Conservation (phyloP, 1,140 invertebrate species). For the Drosophila biarmipes region DNA sequence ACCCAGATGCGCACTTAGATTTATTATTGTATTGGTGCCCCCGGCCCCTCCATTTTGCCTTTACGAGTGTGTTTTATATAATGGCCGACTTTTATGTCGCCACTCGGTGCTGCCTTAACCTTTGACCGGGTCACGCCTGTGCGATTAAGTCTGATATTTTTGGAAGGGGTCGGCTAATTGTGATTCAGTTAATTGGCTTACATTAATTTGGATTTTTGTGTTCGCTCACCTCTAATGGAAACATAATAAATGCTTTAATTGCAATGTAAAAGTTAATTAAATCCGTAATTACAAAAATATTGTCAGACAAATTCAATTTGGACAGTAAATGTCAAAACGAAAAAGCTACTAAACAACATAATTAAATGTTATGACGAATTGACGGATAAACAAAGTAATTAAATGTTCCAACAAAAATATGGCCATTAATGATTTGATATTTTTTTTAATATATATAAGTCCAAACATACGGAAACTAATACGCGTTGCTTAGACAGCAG, state of each 20-base stretch:
- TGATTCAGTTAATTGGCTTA: conserved; percentile 23
- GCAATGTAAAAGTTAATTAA: conserved; percentile 35
- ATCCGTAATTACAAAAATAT: conserved; percentile 37
- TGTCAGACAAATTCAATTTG: conserved; percentile 3
- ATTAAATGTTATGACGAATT: no score
- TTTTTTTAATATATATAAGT: no score
- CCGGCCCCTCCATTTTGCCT: conserved; percentile 15
- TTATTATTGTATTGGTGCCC: conserved; percentile 53
- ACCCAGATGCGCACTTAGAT: conserved; percentile 25
- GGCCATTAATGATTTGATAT: no score
- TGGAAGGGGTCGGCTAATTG: conserved; percentile 25
- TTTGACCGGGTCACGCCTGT: conserved; percentile 12
- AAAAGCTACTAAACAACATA: background rate
- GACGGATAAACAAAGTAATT: no score
- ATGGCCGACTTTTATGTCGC: conserved; percentile 40
- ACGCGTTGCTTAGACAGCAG: background rate
- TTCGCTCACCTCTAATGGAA: conserved; percentile 26
- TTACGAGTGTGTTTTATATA: conserved; percentile 62
- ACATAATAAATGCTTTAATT: conserved; percentile 40
- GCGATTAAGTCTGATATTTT: conserved; percentile 14
- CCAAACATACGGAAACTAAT: background rate
- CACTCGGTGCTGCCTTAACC: conserved; percentile 11
- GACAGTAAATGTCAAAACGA: conserved; percentile 24
- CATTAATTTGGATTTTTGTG: conserved; percentile 27
- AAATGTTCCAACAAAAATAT: no score